Evolutionary conservation across 2,797 vertebrate species (phyloP), one percentile per base, ranked within the genome.

Genomic region (Peromyscus nudipes): DNA sequence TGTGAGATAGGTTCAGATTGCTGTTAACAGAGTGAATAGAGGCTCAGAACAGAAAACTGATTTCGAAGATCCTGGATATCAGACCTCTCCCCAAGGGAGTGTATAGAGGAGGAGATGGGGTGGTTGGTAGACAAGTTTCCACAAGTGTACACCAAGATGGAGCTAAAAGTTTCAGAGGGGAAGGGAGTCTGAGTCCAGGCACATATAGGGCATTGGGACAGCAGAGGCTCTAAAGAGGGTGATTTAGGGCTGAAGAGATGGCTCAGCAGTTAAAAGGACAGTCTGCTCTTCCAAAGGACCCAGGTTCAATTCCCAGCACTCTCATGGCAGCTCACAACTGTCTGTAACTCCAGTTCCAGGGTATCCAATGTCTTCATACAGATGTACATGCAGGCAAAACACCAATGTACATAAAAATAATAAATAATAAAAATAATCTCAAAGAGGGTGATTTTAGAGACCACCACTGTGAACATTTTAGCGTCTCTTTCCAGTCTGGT

Each of bases 81-180:
- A 16, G 19, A 1, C 60, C 31, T 0, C 46, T 65, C 29, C 4
- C 16, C n/a, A 71, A 11, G 46, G 49, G 34, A 57, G 25, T 89
- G 12, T 34, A 10, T 6, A 12, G 21, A 43, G 17, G 37, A 19
- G 40, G n/a, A 5, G 31, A 7, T 29, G 8, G 7, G 27, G 11
- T 0, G 1, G 11, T 31, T 4, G 16, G 23, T 1, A 14, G 37
- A n/a, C 40, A 27, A 27, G 12, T 46, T 55, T 55, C 21, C 14
- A n/a, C 0, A 9, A 16, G 4, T 37, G 80, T 37, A 0, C 46
- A 52, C 84, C 67, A 11, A 55, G 67, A 0, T 12, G 40, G 67
- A 82, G 2, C 57, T 43, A 19, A 43, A 27, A 14, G 2, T 31
- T 21, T 9, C 8, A 6, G n/a, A 82, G 52, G 29, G 62, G 31